Evolutionary conservation across 2,113 vertebrate genomes (phyloP).

Genomic region (Ammodytes dubius): DNA sequence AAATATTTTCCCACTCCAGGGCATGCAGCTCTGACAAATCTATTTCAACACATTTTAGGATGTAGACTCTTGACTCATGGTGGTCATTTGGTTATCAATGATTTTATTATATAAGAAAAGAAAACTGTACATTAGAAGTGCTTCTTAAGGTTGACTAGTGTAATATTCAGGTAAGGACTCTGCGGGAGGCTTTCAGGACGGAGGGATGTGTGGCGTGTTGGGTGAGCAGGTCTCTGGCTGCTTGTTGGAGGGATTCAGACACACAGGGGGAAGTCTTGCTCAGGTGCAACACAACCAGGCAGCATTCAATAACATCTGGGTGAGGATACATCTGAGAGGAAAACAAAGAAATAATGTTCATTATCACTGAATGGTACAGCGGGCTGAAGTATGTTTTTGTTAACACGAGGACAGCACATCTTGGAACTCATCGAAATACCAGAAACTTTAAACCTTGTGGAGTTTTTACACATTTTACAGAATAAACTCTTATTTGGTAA

Average conservation of each 20-base stretch:
- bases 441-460: neutral
- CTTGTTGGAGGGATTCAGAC: constrained; percentile 65
- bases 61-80: neutral
- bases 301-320: constrained; percentile 93
- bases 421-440: neutral
- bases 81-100: constrained; percentile 2
- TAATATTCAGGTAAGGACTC: constrained; percentile 66
- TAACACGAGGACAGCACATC: neutral
- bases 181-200: constrained; percentile 61
- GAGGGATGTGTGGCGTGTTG: constrained; percentile 65
- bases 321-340: constrained; percentile 86
- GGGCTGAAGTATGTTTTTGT: neutral
- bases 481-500: too few relatives aligned
- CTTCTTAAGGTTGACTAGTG: neutral
- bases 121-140: constrained; percentile 50
- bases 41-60: neutral
- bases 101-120: constrained; percentile 55
- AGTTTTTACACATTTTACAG: neutral
- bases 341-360: neutral
- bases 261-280: constrained; percentile 62
- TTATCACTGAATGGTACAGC: neutral
- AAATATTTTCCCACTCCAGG: neutral
- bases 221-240: constrained; percentile 84
- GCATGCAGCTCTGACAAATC: neutral
- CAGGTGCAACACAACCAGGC: constrained; percentile 89